These are phyloP conservation scores for Pyrrhura leucotis DNA, from an alignment of 2,797 vertebrate genomes.

Conservation along the genomic window DNA sequence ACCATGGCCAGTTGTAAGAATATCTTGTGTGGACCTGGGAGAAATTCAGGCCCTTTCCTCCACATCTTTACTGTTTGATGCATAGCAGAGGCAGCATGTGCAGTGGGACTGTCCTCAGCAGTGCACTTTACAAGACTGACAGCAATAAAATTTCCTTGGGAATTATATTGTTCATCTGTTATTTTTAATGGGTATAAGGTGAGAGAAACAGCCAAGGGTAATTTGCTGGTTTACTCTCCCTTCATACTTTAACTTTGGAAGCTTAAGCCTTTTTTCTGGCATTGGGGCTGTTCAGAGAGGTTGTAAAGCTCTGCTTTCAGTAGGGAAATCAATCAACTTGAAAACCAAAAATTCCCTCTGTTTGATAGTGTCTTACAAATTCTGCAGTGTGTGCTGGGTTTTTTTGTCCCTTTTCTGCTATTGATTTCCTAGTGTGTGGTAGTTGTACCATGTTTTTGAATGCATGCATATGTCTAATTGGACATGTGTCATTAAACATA, in stretches of 20 bases:
- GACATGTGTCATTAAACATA: neutral
- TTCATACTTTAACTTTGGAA: neutral
- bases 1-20: neutral
- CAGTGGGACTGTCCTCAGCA: neutral
- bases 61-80: neutral
- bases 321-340: neutral
- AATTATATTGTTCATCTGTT: neutral
- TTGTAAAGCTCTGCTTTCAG: neutral
- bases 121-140: neutral
- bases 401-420: neutral
- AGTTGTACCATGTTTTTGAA: neutral
- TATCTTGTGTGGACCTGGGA: neutral
- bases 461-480: neutral
- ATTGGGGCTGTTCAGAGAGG: neutral
- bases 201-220: neutral
- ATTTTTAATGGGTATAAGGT: neutral
- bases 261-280: neutral
- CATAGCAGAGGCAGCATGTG: neutral
- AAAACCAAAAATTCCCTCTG: neutral
- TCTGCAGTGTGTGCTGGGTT: neutral
- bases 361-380: neutral
- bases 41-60: neutral
- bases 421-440: neutral
- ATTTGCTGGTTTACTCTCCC: neutral
- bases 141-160: neutral